Conservation (phyloP, 2,113 vertebrate genomes). For the Bothrops jararaca region DNA sequence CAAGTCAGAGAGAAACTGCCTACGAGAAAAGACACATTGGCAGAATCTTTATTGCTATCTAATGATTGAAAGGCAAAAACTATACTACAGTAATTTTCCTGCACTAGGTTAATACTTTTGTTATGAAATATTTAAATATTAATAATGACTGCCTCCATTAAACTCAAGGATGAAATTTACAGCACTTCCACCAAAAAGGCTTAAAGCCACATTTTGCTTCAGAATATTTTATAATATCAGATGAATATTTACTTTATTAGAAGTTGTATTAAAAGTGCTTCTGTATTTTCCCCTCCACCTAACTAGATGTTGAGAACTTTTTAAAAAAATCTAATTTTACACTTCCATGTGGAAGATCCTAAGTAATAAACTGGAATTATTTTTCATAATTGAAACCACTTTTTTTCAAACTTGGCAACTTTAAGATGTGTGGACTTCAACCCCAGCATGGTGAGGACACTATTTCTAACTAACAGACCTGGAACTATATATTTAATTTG, state of each 20-base stretch:
- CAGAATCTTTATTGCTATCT: background rate
- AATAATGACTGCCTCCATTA: background rate
- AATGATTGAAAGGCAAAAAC: conserved; percentile 3
- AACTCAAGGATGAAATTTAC: background rate
- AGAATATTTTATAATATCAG: background rate
- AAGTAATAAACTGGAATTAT: background rate
- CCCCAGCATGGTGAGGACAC: background rate
- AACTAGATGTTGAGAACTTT: background rate
- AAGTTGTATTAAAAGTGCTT: background rate
- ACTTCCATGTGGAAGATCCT: background rate
- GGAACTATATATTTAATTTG: background rate
- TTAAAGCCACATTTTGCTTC: background rate
- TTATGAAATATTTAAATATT: background rate
- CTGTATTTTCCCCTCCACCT: background rate
- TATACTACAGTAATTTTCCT: background rate
- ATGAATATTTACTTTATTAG: background rate
- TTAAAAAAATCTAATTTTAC: background rate
- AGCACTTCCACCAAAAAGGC: background rate
- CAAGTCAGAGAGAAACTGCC: background rate
- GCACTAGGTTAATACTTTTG: background rate
- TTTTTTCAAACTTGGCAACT: background rate
- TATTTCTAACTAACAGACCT: background rate
- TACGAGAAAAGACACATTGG: background rate
- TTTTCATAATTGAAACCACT: background rate
- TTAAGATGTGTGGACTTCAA: background rate